These are phyloP conservation scores for Hermetia illucens DNA, from an alignment of 1,140 invertebrate species.

Conservation along the genomic window DNA sequence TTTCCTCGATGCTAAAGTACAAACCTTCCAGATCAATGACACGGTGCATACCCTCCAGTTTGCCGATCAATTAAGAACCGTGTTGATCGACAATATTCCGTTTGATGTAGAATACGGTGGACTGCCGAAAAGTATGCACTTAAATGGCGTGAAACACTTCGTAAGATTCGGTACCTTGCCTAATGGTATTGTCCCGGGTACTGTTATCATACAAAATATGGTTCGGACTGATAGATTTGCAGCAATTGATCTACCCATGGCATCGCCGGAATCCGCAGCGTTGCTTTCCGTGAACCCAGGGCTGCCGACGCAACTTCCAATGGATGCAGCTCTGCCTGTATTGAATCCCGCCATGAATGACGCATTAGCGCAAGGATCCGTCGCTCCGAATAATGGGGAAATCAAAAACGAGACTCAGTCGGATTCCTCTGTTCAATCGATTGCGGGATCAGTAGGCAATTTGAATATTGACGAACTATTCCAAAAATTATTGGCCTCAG, in stretches of 20 bases:
- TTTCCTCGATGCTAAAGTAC: slow-evolving; percentile 74
- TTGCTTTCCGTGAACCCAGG: too few relatives aligned
- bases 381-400: too few relatives aligned
- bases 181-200: slow-evolving; percentile 52
- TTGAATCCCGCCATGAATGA: too few relatives aligned
- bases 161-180: slow-evolving; percentile 70
- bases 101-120: slow-evolving; percentile 84
- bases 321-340: too few relatives aligned
- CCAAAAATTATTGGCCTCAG: slow-evolving; percentile 66
- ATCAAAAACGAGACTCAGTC: too few relatives aligned
- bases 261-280: too few relatives aligned
- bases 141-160: slow-evolving; percentile 68
- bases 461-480: slow-evolving; percentile 71
- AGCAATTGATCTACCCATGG: too few relatives aligned
- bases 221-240: too few relatives aligned
- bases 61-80: slow-evolving; percentile 56
- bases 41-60: slow-evolving; percentile 64
- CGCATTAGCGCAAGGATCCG: too few relatives aligned
- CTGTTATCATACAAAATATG: slow-evolving; percentile 55
- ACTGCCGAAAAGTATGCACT: slow-evolving; percentile 71
- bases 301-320: too few relatives aligned
- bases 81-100: slow-evolving; percentile 68
- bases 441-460: slow-evolving; percentile 25
- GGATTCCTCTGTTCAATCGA: too few relatives aligned
- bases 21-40: slow-evolving; percentile 62